phyloP scores from a whole-genome alignment of 2,797 vertebrate genomes.

The Sebastes hopkinsi region DNA sequence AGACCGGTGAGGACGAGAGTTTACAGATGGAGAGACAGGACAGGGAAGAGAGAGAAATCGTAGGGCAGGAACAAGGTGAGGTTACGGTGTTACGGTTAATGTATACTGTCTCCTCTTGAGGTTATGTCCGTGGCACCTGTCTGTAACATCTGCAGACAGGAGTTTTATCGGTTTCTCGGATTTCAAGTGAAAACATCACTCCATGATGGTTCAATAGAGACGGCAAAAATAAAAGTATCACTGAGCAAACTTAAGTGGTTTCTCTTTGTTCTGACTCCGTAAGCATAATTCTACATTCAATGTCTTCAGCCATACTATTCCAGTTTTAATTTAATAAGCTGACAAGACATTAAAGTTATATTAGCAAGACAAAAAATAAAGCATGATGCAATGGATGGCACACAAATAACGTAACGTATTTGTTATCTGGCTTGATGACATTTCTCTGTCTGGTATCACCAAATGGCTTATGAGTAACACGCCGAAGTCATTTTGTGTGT shows the following conservation, averaged over 20 bases:
- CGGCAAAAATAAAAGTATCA: background rate
- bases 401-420: no score
- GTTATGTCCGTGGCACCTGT: background rate
- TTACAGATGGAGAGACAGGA: constrained; percentile 15
- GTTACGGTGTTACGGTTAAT: background rate
- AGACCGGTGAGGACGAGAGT: constrained; percentile 7
- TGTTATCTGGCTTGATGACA: background rate
- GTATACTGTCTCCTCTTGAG: background rate
- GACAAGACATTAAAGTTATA: background rate
- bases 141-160: background rate
- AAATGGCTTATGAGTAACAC: background rate
- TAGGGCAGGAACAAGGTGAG: background rate
- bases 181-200: background rate
- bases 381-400: background rate
- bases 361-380: background rate
- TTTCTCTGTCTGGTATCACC: background rate
- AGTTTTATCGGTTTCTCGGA: background rate
- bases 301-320: background rate
- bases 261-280: background rate
- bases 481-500: no score
- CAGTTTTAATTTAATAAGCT: background rate
- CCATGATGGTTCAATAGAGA: background rate
- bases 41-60: background rate
- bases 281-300: background rate
- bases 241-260: no score